phyloP scores from a whole-genome alignment of 2,797 vertebrate species.

The Epinephelus awoara region DNA sequence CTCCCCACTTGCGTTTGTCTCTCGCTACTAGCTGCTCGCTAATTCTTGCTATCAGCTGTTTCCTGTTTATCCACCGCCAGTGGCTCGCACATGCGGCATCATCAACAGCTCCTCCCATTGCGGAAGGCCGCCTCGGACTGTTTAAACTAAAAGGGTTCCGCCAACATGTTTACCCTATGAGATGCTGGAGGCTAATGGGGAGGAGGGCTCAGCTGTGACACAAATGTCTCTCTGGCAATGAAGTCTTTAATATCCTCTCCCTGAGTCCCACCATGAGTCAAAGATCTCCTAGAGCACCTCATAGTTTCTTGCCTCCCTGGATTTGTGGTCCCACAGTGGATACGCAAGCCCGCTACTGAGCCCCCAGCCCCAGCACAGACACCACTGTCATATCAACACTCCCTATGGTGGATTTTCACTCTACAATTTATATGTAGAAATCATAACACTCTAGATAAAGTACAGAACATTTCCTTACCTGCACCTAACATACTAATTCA shows the following conservation, averaged over 20 bases:
- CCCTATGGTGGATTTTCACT: background rate
- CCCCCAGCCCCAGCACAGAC: background rate
- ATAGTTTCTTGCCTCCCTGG: slow-evolving; percentile 31
- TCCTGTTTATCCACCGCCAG: too few species aligned
- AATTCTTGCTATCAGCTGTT: too few species aligned
- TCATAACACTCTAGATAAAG: background rate
- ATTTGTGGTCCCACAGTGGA: slow-evolving; percentile 27
- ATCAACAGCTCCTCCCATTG: too few species aligned
- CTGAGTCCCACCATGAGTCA: slow-evolving; percentile 36
- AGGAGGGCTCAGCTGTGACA: slow-evolving; percentile 75
- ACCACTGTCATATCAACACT: background rate
- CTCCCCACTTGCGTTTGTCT: too few species aligned
- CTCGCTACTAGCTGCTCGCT: too few species aligned
- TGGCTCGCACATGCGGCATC: too few species aligned
- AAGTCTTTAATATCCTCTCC: slow-evolving; percentile 61
- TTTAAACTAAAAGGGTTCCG: too few species aligned
- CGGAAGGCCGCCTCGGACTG: too few species aligned
- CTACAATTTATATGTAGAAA: background rate
- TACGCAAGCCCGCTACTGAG: background rate
- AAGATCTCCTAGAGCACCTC: slow-evolving; percentile 42
- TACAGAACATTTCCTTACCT: background rate
- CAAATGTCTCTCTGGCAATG: slow-evolving; percentile 77
- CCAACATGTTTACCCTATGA: too few species aligned
- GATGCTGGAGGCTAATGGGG: slow-evolving; percentile 70
- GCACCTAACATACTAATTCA: background rate